Evolutionary conservation across 2,797 vertebrate species (phyloP), one percentile per base, ranked within the genome.

Genomic region (Gymnopithys bicolor): DNA sequence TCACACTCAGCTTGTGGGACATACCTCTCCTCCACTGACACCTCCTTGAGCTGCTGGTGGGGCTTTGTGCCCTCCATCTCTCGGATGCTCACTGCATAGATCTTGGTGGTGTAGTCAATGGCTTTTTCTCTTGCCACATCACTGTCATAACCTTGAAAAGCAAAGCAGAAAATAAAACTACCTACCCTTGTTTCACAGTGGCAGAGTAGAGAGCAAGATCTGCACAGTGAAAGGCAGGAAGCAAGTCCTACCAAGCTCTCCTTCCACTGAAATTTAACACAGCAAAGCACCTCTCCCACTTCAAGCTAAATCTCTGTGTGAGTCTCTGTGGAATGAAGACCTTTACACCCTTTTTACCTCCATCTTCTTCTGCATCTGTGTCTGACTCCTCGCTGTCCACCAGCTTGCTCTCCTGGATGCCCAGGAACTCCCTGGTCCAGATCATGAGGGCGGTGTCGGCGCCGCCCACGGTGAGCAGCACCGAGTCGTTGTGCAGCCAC

Each of bases 301-400:
- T 66, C 53, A 43, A n/a, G n/a, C 37, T 28, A 84, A 78, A 64
- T 0, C 0, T 19, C 14, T 6, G 16, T 4, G 23, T 30, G 43
- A 75, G 22, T 30, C 18, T 35, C 67, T 63, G 51, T 22, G 35
- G 58, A 77, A 83, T 0, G 0, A 64, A 53, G 30, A 49, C 58
- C 48, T 49, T 19, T 6, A 74, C 93, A 84, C 15, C 11, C 67
- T 78, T 92, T 69, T 96, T 96, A 99, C 99, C 99, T 98, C 99
- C 99, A 25, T 99, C 99, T 90, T 99, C 99, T 75, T 99, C 99
- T 0, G 98, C 97, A 35, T 99, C 99, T 0, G 99, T 99, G 60
- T 99, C 99, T 0, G 99, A 99, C 91, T 99, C 99, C 87, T 99
- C 99, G 8, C 99, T 99, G 96, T 99, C 99, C 91, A 99, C 98